phyloP scores from a whole-genome alignment of 2,888 invertebrate genomes.

The Lasioglossum zephyrum region DNA sequence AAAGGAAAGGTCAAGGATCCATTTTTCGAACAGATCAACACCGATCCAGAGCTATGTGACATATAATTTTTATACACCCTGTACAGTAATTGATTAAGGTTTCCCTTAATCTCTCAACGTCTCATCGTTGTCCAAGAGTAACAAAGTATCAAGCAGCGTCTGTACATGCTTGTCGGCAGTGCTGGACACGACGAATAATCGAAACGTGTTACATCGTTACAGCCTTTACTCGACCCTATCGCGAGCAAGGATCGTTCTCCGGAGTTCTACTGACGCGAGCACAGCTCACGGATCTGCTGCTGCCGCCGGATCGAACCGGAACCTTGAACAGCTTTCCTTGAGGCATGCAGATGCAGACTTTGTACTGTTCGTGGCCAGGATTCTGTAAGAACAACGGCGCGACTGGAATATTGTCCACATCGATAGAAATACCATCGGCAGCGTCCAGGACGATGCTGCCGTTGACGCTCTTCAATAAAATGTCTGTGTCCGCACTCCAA shows the following conservation, averaged over 20 bases:
- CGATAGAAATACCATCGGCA: slow-evolving; percentile 89
- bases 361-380: slow-evolving; percentile 87
- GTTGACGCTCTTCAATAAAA: slow-evolving; percentile 91
- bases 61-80: slow-evolving; percentile 1
- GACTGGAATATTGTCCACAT: slow-evolving; percentile 90
- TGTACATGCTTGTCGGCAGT: slow-evolving; percentile 47
- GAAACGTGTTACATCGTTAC: slow-evolving; percentile 16
- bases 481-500: slow-evolving; percentile 92
- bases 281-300: slow-evolving; percentile 86
- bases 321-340: slow-evolving; percentile 93
- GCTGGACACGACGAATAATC: slow-evolving; percentile 26
- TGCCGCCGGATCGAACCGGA: slow-evolving; percentile 87
- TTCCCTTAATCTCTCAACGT: not conserved
- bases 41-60: not conserved
- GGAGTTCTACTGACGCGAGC: slow-evolving; percentile 87
- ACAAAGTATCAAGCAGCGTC: slow-evolving; percentile 3
- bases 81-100: not conserved
- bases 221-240: slow-evolving; percentile 38
- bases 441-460: slow-evolving; percentile 90
- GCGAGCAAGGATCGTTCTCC: slow-evolving; percentile 88
- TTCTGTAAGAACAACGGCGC: slow-evolving; percentile 84
- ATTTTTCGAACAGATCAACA: not conserved
- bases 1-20: not conserved
- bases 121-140: not conserved
- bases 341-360: slow-evolving; percentile 96